Evolutionary conservation across 1,140 invertebrate genomes (phyloP).

Genomic region (Drosophila erecta): DNA sequence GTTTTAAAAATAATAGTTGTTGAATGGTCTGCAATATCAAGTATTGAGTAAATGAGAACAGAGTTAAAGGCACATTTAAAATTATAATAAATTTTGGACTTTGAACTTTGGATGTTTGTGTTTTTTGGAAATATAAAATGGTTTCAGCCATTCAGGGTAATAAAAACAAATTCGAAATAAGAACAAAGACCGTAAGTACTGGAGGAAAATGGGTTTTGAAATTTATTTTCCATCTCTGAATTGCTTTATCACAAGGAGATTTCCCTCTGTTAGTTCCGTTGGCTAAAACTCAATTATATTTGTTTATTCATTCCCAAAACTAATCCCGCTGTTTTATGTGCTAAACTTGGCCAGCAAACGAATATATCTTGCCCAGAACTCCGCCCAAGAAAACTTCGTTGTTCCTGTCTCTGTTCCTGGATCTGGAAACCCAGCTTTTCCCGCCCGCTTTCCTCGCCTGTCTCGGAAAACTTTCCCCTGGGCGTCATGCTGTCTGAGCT

Average conservation of each 20-base stretch:
- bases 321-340: slow-evolving; percentile 69
- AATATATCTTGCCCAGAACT: slow-evolving; percentile 59
- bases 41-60: slow-evolving; percentile 5
- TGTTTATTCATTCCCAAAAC: slow-evolving; percentile 56
- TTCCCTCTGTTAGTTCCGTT: slow-evolving; percentile 3
- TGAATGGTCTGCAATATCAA: not conserved
- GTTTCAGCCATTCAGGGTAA: not conserved
- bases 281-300: slow-evolving; percentile 47
- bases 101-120: not conserved
- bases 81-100: not conserved
- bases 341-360: slow-evolving; percentile 48
- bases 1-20: slow-evolving; percentile 25
- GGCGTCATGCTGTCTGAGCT: slow-evolving; percentile 72
- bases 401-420: slow-evolving; percentile 29
- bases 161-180: not conserved
- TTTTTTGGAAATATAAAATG: no score
- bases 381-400: slow-evolving; percentile 43
- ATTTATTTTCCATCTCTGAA: slow-evolving; percentile 20
- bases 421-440: slow-evolving; percentile 29
- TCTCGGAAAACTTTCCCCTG: slow-evolving; percentile 54
- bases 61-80: not conserved
- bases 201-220: not conserved
- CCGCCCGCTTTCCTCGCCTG: slow-evolving; percentile 41
- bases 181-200: not conserved
- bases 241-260: slow-evolving; percentile 21